Evolutionary conservation across 2,888 invertebrate genomes (phyloP).

Genomic region (Physocephala rufipes): DNA sequence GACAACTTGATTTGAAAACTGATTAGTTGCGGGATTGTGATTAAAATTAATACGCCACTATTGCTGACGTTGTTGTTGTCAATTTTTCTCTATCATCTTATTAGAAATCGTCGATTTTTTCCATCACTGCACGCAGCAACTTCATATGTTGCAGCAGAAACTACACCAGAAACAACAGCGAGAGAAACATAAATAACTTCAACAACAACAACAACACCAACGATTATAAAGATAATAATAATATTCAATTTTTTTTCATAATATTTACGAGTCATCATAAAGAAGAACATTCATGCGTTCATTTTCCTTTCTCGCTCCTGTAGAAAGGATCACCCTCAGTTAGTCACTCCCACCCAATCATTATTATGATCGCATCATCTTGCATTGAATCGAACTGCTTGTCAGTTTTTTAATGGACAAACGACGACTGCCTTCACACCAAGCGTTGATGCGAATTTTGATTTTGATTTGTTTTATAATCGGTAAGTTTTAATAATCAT

Average conservation of each 20-base stretch:
- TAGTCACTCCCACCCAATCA: neutral
- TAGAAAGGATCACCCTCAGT: neutral
- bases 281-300: neutral
- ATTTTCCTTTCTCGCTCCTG: neutral
- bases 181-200: too few relatives aligned
- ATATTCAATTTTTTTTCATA: too few relatives aligned
- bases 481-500: slow-evolving; percentile 14
- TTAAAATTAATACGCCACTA: too few relatives aligned
- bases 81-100: too few relatives aligned
- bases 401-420: slow-evolving; percentile 22
- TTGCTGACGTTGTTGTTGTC: too few relatives aligned
- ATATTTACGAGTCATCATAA: neutral
- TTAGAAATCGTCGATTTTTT: too few relatives aligned
- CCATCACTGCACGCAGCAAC: too few relatives aligned
- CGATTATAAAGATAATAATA: neutral
- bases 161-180: too few relatives aligned
- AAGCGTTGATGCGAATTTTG: neutral
- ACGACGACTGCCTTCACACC: slow-evolving; percentile 22
- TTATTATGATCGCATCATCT: neutral
- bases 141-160: too few relatives aligned
- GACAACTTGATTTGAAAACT: too few relatives aligned
- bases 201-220: neutral
- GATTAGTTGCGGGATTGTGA: too few relatives aligned
- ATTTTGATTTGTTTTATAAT: slow-evolving; percentile 23
- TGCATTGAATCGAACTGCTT: too few relatives aligned